Conservation (phyloP, 2,113 vertebrate genomes). For the Bos indicus region DNA sequence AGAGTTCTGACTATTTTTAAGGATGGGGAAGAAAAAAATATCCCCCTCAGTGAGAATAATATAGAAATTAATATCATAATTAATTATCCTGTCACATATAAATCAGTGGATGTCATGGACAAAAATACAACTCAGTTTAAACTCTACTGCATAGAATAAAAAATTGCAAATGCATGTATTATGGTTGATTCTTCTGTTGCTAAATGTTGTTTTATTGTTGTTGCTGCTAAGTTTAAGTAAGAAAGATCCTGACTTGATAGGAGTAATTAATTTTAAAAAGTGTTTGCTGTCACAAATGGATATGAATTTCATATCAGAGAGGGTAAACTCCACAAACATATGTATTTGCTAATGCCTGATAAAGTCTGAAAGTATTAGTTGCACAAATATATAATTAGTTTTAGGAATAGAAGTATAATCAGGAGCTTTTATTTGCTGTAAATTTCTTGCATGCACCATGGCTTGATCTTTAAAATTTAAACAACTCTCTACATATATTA, state of each 20-base stretch:
- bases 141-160: background rate
- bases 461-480: slow-evolving; percentile 16
- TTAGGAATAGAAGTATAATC: background rate
- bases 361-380: slow-evolving; percentile 5
- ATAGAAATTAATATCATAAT: background rate
- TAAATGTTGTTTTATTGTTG: background rate
- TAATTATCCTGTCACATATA: slow-evolving; percentile 1
- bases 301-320: slow-evolving; percentile 36
- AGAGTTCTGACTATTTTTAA: background rate
- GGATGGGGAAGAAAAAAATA: background rate
- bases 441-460: background rate
- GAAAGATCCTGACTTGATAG: background rate
- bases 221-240: background rate
- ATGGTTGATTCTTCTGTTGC: background rate
- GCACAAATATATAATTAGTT: slow-evolving; percentile 9
- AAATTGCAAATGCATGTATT: background rate
- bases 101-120: background rate
- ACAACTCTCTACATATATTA: background rate
- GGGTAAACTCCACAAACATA: background rate
- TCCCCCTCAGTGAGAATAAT: background rate
- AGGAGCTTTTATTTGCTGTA: background rate
- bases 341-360: background rate
- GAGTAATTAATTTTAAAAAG: slow-evolving; percentile 8
- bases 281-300: background rate
- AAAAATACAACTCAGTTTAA: slow-evolving; percentile 17